Base-by-base conservation (phyloP, 2,113 vertebrate genomes). In the Bucco capensis region DNA sequence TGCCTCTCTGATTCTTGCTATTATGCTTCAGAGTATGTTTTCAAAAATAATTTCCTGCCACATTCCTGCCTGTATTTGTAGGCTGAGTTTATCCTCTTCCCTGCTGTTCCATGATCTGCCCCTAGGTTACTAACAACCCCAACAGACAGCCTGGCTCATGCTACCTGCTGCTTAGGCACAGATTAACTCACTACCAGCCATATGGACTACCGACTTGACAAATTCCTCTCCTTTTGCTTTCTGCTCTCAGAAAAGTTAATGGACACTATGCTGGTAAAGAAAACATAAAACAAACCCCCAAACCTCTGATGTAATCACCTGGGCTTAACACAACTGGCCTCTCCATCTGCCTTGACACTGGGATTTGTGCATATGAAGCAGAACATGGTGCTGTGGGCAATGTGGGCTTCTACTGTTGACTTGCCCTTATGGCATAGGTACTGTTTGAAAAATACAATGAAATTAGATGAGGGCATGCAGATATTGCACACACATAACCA, bases 11-110 rank as follows among this genome's bases (percentile, higher is more conserved):
- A 97, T 96, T 82, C 69, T 93, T 81, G 95, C 87, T 92, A 91
- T 97, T 98, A 96, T 97, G 97, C 96, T 96, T 93, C 93, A 87
- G 95, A 97, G 83, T 92, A 95, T 95, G 95, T 96, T 97, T 97
- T 96, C 95, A 95, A 67, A 98, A 97, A 98, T 98, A 97, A 98
- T 98, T 98, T 97, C 97, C 97, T 98, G 97, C 95, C 96, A 93
- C 97, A 98, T 98, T 98, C 98, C 97, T 97, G 94, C 94, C 98
- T 97, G 98, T 96, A 98, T 98, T 98, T 98, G 97, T 96, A 96
- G 96, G 65, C 94, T 74, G 93, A 80, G 95, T 95, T 98, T 96
- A 98, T 98, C 97, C 96, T 81, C 96, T 98, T 95, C 97, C 98
- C 98, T 97, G 98, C 98, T 98, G 98, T 93, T 97, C 95, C 90